Conservation (phyloP, 1,140 invertebrate genomes). For the Drosophila paulistorum region DNA sequence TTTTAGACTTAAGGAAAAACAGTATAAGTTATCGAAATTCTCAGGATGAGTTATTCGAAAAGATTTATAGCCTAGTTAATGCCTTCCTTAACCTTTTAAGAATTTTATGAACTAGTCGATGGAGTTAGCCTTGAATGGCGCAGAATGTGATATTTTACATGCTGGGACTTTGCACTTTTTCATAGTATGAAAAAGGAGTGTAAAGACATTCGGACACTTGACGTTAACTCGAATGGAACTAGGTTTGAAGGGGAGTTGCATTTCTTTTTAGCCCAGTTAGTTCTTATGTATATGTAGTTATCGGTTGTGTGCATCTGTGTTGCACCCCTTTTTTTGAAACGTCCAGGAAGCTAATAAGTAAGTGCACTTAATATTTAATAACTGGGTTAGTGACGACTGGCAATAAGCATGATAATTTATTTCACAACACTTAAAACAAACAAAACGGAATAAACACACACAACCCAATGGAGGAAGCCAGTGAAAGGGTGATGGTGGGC, state of each 20-base stretch:
- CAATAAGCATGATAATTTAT: slow-evolving; percentile 34
- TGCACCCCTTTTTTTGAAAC: slow-evolving; percentile 5
- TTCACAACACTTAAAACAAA: slow-evolving; percentile 33
- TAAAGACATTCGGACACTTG: too few relatives aligned
- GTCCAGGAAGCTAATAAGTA: slow-evolving; percentile 31
- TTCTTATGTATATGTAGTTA: too few relatives aligned
- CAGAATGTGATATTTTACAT: too few relatives aligned
- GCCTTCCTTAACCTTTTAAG: too few relatives aligned
- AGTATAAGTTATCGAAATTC: too few relatives aligned
- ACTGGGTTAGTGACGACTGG: slow-evolving; percentile 21
- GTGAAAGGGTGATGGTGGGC: too few relatives aligned
- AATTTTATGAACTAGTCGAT: too few relatives aligned
- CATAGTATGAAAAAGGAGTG: not conserved
- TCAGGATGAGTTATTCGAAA: too few relatives aligned
- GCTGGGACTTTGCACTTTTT: too few relatives aligned
- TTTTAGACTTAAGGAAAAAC: too few relatives aligned
- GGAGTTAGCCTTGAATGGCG: too few relatives aligned
- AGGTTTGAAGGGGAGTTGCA: not conserved
- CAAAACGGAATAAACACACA: slow-evolving; percentile 11
- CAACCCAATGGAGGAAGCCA: slow-evolving; percentile 22
- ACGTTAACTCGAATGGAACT: not conserved
- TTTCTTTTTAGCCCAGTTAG: not conserved
- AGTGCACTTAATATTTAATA: slow-evolving; percentile 67
- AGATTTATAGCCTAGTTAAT: too few relatives aligned
- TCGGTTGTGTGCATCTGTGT: slow-evolving; percentile 22